phyloP scores from a whole-genome alignment of 2,888 invertebrate species.

The Xestia sexstrigata region DNA sequence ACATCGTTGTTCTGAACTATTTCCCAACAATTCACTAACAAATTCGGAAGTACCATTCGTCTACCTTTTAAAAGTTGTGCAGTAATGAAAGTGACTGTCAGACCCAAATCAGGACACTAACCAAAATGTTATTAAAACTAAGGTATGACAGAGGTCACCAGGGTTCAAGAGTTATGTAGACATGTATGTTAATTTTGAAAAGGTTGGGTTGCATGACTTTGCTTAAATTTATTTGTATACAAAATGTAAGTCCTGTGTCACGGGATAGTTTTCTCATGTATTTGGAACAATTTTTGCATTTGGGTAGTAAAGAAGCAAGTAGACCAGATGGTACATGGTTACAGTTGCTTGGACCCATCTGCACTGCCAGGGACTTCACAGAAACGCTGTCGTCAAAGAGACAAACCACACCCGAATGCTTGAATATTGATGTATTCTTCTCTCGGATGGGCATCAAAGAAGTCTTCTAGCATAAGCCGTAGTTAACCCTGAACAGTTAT shows the following conservation, averaged over 20 bases:
- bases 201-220: neutral
- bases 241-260: neutral
- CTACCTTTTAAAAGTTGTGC: neutral
- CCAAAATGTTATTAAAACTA: constrained; percentile 21
- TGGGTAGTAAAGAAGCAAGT: neutral
- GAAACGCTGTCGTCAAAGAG: neutral
- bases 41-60: neutral
- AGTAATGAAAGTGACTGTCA: constrained; percentile 3
- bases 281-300: neutral
- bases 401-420: neutral
- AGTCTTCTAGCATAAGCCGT: too few species aligned
- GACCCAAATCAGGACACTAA: constrained; percentile 2
- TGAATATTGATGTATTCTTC: too few species aligned
- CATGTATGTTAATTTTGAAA: constrained; percentile 22
- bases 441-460: too few species aligned
- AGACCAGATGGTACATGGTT: neutral
- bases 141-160: constrained; percentile 11
- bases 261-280: neutral
- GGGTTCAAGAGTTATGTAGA: neutral
- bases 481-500: too few species aligned
- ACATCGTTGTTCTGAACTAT: too few species aligned
- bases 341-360: neutral
- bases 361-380: neutral
- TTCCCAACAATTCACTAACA: neutral
- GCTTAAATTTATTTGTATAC: neutral